These are phyloP conservation scores for Dromaius novaehollandiae DNA, from an alignment of 2,113 vertebrate species.

Conservation along the genomic window DNA sequence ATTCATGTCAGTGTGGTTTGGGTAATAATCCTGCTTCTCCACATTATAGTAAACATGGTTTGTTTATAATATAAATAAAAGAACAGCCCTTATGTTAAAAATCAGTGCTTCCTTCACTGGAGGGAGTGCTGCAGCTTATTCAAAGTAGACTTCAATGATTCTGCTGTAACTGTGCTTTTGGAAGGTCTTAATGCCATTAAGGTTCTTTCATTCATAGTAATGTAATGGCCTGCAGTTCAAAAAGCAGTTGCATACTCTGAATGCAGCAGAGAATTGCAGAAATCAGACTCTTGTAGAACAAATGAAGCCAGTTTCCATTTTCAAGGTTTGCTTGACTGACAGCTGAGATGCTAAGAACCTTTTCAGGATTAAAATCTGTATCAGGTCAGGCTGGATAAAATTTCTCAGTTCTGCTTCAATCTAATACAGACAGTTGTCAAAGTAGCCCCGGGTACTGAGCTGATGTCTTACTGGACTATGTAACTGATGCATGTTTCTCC, in stretches of 20 bases:
- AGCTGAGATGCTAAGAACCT: background rate
- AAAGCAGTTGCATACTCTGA: background rate
- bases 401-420: background rate
- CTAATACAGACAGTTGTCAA: background rate
- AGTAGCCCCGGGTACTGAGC: background rate
- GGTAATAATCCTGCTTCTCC: background rate
- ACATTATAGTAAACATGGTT: background rate
- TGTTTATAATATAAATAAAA: background rate
- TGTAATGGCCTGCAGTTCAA: background rate
- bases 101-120: background rate
- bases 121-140: background rate
- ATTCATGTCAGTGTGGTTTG: background rate
- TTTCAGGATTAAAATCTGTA: background rate
- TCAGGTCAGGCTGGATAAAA: background rate
- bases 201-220: background rate
- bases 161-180: background rate
- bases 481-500: background rate
- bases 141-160: background rate
- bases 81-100: background rate
- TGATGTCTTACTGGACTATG: background rate
- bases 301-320: background rate
- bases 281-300: background rate
- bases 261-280: background rate
- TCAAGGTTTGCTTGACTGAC: background rate
- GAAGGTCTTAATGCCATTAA: constrained; percentile 30